Evolutionary conservation across 2,113 vertebrate genomes (phyloP), one percentile per base, ranked within the genome.

Genomic region (Proteles cristata): DNA sequence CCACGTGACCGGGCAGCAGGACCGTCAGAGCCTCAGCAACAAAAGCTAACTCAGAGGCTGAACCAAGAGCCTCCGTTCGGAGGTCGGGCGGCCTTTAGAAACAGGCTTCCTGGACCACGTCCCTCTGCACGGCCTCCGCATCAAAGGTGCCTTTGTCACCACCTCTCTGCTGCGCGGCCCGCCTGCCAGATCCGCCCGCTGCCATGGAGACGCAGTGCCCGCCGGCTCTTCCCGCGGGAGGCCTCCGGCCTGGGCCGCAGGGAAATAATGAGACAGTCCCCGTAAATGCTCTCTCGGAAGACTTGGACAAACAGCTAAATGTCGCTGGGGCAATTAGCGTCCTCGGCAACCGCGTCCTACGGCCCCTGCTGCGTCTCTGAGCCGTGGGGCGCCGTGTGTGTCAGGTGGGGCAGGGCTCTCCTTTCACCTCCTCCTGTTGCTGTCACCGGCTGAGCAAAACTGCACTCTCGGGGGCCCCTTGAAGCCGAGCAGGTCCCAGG

Each of bases 351-450:
- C 0, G 10, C 48, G 2, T 12, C 76, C 9, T 21, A 1, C 7
- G 5, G 31, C 6, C 0, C 16, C 16, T 0, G 31, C 48, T 1
- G 17, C 0, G 10, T 39, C 48, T 33, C 45, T n/a, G 48, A 6
- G 48, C 48, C 0, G 28, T 9, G 28, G 76, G 45, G 74, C 2
- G 26, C 26, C 1, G 14, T 3, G 39, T 12, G 73, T 26, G 43
- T 45, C 25, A 1, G 2, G 12, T 14, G 73, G 68, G 73, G 15
- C 23, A 11, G 25, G 39, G 12, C 12, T 28, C 39, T 25, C 2
- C 39, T 12, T 7, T 76, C 12, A 3, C 25, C 73, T 45, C 39
- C 28, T 3, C 28, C 45, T 14, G 10, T 28, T 1, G 16, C 19
- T 19, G 48, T 19, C 31, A 9, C 28, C 19, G 76, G 76, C 45